A percentile compares a stretch with the other conserved stretches of the same genome.
Evolutionary conservation across 2,888 invertebrate species (phyloP).

Genomic region (Stomorhina lunata): DNA sequence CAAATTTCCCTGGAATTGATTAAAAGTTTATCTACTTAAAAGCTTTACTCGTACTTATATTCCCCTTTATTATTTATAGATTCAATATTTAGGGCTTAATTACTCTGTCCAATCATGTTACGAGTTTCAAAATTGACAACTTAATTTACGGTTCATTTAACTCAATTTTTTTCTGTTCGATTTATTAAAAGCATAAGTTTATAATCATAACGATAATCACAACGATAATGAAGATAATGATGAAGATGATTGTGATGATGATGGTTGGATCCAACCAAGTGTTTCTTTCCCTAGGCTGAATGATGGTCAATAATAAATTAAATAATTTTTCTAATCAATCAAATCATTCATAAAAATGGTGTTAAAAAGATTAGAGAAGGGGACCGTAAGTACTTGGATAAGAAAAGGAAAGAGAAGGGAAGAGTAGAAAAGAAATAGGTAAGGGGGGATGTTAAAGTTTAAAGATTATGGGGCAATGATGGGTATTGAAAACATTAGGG

Average conservation of each 20-base stretch:
- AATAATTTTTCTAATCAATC: constrained; percentile 68
- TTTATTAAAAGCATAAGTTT: constrained; percentile 18
- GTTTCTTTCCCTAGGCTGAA: too few relatives aligned
- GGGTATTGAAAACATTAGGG: background rate
- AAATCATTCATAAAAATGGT: constrained; percentile 44
- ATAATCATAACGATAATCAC: constrained; percentile 32
- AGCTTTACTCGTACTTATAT: background rate
- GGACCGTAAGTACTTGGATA: background rate
- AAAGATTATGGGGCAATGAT: background rate
- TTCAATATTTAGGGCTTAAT: constrained; percentile 55
- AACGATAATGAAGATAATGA: background rate
- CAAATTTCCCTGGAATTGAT: background rate
- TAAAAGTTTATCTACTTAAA: constrained; percentile 11
- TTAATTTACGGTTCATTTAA: constrained; percentile 62
- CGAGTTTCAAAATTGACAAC: constrained; percentile 45
- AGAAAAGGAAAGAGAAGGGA: background rate
- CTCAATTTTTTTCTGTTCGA: constrained; percentile 56
- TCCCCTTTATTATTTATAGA: background rate
- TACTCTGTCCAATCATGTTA: constrained; percentile 58
- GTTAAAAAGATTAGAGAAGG: constrained; percentile 1
- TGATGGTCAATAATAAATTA: constrained; percentile 46
- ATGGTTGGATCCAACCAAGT: background rate
- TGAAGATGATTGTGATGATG: constrained; percentile 1
- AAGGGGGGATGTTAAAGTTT: background rate
- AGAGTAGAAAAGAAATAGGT: too few relatives aligned